Base-by-base conservation (phyloP, 2,888 invertebrate genomes). In the Blera fallax region DNA sequence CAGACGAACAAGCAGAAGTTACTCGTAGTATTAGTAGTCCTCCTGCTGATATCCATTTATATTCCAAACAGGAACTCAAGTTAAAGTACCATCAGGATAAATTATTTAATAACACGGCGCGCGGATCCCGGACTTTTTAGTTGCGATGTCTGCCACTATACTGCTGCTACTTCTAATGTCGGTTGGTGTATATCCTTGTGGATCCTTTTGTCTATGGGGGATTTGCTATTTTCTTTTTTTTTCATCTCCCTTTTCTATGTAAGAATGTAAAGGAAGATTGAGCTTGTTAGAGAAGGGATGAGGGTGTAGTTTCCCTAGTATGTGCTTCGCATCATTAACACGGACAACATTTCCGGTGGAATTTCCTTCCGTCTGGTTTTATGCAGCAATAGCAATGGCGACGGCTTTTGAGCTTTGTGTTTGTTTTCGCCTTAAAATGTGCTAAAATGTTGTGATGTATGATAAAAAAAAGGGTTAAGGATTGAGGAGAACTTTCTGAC, bases 21-120 rank as follows among this genome's bases (percentile, higher is more conserved):
- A 27, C 29, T 69, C 34, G 24, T 37, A 8, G n/a, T 34, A 7
- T 10, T 45, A 29, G n/a, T 50, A 60, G 37, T 70, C 32, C 67
- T 65, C 48, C 64, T 43, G 65, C 76, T 67, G 81, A 81, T 81
- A 85, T 85, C 65, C 76, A 85, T 85, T 85, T 85, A 85, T 85
- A 85, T 85, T 85, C 81, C 81, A 77, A 85, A 85, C 85, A 81
- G 81, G 85, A 85, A 81, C 85, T 85, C 81, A 76, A 85, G 85
- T 85, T 85, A 85, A 81, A 85, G 85, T 81, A 85, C 85, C 85
- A 85, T 85, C 85, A 85, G 85, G 85, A 85, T 85, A 85, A 85
- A 85, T 85, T 85, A 85, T 85, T 85, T 85, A 85, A 85, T 85
- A 85, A 85, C 85, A 81, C 74, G 84, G 72, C 69, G 85, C 85